Percentiles rank a stretch among this genome's conserved stretches.
phyloP scores from a whole-genome alignment of 2,113 vertebrate species.

The Oxyruncus cristatus region DNA sequence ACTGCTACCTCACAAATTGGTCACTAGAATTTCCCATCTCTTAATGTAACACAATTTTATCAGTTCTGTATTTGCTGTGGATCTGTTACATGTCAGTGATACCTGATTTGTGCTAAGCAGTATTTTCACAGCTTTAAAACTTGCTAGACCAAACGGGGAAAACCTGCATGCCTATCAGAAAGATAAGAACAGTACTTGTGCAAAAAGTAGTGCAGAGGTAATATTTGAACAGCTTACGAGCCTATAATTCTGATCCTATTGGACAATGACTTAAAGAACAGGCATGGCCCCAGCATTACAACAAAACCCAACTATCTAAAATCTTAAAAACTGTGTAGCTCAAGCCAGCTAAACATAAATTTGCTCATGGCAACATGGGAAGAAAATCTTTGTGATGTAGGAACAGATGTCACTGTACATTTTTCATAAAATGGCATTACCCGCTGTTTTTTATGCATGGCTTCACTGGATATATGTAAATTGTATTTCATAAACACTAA shows the following conservation, averaged over 20 bases:
- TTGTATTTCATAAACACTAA: neutral
- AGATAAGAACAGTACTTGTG: neutral
- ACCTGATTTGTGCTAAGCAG: neutral
- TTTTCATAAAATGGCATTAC: conserved; percentile 19
- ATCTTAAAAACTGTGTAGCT: neutral
- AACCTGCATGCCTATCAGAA: neutral
- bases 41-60: neutral
- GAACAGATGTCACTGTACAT: conserved; percentile 40
- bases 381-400: neutral
- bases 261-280: neutral
- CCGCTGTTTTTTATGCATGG: neutral
- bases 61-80: neutral
- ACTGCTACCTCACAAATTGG: neutral
- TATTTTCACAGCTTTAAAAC: neutral
- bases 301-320: neutral
- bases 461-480: conserved; percentile 15
- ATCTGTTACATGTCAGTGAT: neutral
- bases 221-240: neutral
- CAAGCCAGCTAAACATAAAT: neutral
- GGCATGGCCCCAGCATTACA: neutral
- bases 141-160: neutral
- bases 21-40: neutral
- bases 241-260: neutral
- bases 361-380: neutral
- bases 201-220: neutral